Conservation (phyloP, 2,888 invertebrate genomes). For the Diabrotica balteata region DNA sequence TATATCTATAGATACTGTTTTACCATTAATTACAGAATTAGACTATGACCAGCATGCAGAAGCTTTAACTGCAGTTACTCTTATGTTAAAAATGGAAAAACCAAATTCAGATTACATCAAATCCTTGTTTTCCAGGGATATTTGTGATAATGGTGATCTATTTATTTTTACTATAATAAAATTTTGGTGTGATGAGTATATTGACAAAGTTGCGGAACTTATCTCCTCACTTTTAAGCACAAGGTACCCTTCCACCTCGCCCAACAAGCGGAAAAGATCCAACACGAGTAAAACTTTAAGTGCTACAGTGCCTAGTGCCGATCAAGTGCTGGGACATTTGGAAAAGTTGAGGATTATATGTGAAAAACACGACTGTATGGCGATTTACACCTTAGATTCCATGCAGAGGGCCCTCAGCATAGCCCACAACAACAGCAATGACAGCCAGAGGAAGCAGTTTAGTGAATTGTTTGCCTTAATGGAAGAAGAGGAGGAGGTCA, state of each 20-base stretch:
- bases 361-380: constrained; percentile 72
- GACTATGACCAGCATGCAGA: constrained; percentile 88
- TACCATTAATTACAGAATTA: constrained; percentile 79
- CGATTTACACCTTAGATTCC: constrained; percentile 85
- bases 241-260: constrained; percentile 85
- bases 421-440: constrained; percentile 81
- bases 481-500: constrained; percentile 80
- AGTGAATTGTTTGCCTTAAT: constrained; percentile 89
- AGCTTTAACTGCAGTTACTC: constrained; percentile 87
- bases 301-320: constrained; percentile 78
- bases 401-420: constrained; percentile 92
- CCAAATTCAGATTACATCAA: constrained; percentile 87
- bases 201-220: constrained; percentile 86
- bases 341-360: constrained; percentile 86
- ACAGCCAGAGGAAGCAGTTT: constrained; percentile 89
- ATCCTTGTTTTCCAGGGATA: constrained; percentile 74
- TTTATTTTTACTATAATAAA: constrained; percentile 92
- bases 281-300: constrained; percentile 73
- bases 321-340: constrained; percentile 89
- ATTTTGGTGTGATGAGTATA: constrained; percentile 93
- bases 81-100: constrained; percentile 91
- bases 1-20: constrained; percentile 88
- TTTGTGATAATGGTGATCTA: constrained; percentile 70
- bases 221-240: constrained; percentile 80
- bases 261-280: constrained; percentile 89